Base-by-base conservation (phyloP, 1,140 invertebrate species). In the Sarcophaga bullata region DNA sequence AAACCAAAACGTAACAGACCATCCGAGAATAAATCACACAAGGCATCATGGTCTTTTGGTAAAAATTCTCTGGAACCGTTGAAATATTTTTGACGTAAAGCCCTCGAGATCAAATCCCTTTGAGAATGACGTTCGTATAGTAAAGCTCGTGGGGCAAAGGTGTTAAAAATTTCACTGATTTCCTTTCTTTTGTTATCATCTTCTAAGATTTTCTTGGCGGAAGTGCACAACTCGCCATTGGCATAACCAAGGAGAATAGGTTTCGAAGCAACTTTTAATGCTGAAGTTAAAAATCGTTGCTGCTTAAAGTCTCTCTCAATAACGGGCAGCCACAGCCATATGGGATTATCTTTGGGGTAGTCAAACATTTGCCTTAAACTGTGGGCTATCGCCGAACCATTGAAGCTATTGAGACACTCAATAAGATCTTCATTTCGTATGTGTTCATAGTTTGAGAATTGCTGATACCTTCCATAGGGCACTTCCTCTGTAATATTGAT, bases 231-330 rank as follows among this genome's bases (percentile, higher is more conserved):
- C 86, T 95, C 94, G 75, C 93, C 91, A 81, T 91, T 90, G 0
- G 92, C 93, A 50, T 92, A 87, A 52, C 93, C 93, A 84, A 92
- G 90, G n/a, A 95, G 92, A 47, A 93, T 85, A 1, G 94, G 94
- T 9, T 94, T 92, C 90, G 17, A 92, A 83, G 83, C 94, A 91
- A 19, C 92, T 89, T 11, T 92, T 92, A 90, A 83, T 84, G 93
- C 88, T 19, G 91, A 91, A 0, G 91, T 86, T 17, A 95, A 86
- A 86, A 94, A 95, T 82, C 93, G 90, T 84, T 93, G 91, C 73
- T 94, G 92, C 0, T 93, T 93, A 81, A 92, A 91, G 85, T 93
- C 92, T 3, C 90, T 90, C 87, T 95, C 94, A 11, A 94, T 90
- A 5, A 94, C 92, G 3, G 94, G 93, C 10, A 86, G 82, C 93